phyloP scores from a whole-genome alignment of 1,140 invertebrate genomes.

The Hylaeus anthracinus region DNA sequence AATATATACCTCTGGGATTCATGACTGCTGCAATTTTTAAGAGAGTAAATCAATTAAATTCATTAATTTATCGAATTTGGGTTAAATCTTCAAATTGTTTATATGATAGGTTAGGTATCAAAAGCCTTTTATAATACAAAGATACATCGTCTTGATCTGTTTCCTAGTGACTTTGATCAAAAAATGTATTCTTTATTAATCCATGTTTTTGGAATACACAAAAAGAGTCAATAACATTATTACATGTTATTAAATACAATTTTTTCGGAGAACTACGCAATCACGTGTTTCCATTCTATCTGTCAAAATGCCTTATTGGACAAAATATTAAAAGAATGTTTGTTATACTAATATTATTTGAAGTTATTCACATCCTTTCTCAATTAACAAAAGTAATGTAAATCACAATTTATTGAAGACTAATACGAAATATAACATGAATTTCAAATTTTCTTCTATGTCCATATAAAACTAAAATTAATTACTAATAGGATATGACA shows the following conservation, averaged over 20 bases:
- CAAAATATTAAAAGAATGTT: neutral
- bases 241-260: neutral
- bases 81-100: conserved; percentile 3
- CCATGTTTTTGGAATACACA: neutral
- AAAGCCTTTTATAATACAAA: neutral
- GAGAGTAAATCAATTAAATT: neutral
- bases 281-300: neutral
- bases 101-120: conserved; percentile 16
- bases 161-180: neutral
- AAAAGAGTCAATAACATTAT: neutral
- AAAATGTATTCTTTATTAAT: neutral
- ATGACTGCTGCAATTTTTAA: neutral
- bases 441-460: neutral
- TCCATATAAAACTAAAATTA: neutral
- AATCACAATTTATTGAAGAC: neutral
- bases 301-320: conserved; percentile 10
- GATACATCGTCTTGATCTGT: neutral
- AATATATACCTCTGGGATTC: conserved; percentile 23
- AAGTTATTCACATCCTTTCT: neutral
- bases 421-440: neutral
- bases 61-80: neutral
- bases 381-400: neutral
- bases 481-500: no score
- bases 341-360: no score
- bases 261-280: neutral